Evolutionary conservation across 2,797 vertebrate species (phyloP), one percentile per base, ranked within the genome.

Genomic region (Karalla daura): DNA sequence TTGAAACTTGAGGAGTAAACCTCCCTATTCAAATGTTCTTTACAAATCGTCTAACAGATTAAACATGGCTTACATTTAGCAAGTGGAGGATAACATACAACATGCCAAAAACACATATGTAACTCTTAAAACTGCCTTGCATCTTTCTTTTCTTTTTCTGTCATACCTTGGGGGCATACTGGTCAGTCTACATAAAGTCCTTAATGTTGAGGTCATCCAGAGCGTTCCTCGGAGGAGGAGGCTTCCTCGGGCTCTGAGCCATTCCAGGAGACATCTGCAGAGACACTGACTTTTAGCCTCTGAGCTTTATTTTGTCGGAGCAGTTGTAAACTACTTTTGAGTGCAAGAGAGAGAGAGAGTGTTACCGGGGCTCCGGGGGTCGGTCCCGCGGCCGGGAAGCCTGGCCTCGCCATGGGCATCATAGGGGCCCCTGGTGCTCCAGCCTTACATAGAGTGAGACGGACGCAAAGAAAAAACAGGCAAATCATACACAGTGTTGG

Each of bases 151-250:
- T 37, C 10, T 33, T 21, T 14, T 0, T 24, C 3, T 46, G 17
- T 30, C 4, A 8, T 50, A 91, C 90, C 88, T 86, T 80, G 56
- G 64, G 66, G 49, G 52, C 76, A 88, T 77, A 46, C 50, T 68
- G 74, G 61, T 86, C 76, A 78, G 49, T 72, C 95, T 98, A 99
- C 94, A 99, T 97, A 94, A 99, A 99, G 93, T 99, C 97, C 93
- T 99, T 99, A 91, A 99, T 98, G 94, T 98, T 99, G 91, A 99
- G 97, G 95, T 99, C 98, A 89, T 98, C 98, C 93, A 99, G 95
- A 72, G 98, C 97, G 77, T 99, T 98, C 94, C 98, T 98, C 81
- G 97, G 86, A 81, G 98, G 96, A 14, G 91, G 92, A 80, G 97
- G 96, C 92, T 96, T 99, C 91, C 97, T 97, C 86, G 98, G 97